Evolutionary conservation across 2,113 vertebrate species (phyloP).

Genomic region (Upupa epops): DNA sequence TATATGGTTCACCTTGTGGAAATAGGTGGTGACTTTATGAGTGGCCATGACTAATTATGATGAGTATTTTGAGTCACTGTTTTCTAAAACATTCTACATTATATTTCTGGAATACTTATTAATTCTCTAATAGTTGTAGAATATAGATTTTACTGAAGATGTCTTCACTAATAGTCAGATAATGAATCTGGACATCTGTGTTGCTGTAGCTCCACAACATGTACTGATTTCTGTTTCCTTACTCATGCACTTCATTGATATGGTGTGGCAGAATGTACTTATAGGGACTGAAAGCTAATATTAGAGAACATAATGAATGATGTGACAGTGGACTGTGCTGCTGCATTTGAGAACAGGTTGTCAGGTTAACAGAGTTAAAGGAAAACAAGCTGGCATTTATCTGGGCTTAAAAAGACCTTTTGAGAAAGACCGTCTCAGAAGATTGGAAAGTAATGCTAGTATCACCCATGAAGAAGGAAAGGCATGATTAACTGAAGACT

Average conservation of each 20-base stretch:
- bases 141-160: background rate
- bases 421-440: background rate
- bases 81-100: background rate
- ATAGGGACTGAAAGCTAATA: background rate
- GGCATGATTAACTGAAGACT: rapidly evolving
- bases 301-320: background rate
- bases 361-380: background rate
- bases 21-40: background rate
- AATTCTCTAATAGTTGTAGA: background rate
- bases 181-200: background rate
- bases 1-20: background rate
- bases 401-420: background rate
- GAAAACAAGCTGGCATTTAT: background rate
- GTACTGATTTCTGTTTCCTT: background rate
- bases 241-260: background rate
- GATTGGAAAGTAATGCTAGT: background rate
- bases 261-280: background rate
- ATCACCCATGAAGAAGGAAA: background rate
- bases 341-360: background rate
- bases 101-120: background rate
- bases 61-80: background rate
- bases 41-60: background rate
- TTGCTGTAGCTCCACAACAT: background rate
- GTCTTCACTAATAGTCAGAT: background rate
- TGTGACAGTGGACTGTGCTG: background rate